A percentile compares a stretch with the other conserved stretches of the same genome.
phyloP scores from a whole-genome alignment of 2,113 vertebrate species.

The Lophochroa leadbeateri region DNA sequence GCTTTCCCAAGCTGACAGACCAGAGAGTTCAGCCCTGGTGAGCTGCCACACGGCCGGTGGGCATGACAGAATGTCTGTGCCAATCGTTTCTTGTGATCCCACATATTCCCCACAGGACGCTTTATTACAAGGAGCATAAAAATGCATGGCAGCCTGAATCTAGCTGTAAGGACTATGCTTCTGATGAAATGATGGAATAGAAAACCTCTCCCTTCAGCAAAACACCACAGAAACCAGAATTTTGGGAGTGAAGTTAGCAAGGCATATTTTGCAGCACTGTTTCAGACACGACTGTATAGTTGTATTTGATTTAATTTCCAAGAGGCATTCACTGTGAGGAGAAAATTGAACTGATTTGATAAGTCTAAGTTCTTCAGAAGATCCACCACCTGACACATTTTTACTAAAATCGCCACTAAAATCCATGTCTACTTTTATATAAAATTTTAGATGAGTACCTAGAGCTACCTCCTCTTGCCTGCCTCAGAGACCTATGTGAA shows the following conservation, averaged over 20 bases:
- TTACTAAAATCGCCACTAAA: not conserved
- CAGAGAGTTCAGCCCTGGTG: not conserved
- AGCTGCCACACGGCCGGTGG: rapidly evolving
- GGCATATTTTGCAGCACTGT: not conserved
- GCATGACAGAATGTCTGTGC: not conserved
- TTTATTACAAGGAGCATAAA: not conserved
- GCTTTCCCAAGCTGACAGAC: not conserved
- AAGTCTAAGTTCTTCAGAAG: not conserved
- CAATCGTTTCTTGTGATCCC: not conserved
- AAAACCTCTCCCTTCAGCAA: not conserved
- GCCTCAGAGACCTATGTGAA: not conserved
- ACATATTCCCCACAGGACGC: not conserved
- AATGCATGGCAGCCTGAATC: not conserved
- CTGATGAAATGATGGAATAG: not conserved
- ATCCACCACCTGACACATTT: not conserved
- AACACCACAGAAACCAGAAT: not conserved
- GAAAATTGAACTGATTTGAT: not conserved
- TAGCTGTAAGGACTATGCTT: not conserved
- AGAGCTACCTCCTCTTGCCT: not conserved
- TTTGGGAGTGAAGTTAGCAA: not conserved
- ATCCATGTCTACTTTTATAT: not conserved
- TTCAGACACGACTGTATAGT: not conserved
- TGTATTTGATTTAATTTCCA: not conserved
- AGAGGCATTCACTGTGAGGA: not conserved
- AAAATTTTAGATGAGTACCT: not conserved